Evolutionary conservation across 2,888 invertebrate species (phyloP).

Genomic region (Linnaemya tessellans): DNA sequence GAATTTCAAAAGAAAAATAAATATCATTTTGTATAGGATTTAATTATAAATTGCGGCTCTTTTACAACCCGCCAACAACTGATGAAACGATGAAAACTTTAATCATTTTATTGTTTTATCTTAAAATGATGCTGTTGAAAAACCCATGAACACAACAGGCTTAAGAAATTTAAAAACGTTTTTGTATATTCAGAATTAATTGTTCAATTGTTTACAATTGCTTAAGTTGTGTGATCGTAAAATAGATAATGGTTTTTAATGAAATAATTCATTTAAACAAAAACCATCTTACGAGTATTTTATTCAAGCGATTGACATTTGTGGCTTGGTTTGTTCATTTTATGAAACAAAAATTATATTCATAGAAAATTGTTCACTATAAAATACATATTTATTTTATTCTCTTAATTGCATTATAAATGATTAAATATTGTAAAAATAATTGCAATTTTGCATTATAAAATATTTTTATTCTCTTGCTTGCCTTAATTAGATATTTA

Average conservation of each 20-base stretch:
- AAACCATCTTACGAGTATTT: background rate
- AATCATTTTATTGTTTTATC: background rate
- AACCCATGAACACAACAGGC: constrained; percentile 10
- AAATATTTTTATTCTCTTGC: too few species aligned
- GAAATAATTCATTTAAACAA: background rate
- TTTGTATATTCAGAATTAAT: constrained; percentile 1
- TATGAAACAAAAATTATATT: background rate
- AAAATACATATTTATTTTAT: too few species aligned
- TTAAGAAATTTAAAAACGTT: constrained; percentile 6
- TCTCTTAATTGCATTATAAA: too few species aligned
- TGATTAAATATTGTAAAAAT: background rate
- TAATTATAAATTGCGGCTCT: background rate
- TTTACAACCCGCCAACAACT: background rate
- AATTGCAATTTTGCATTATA: too few species aligned
- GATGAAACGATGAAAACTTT: constrained; percentile 1
- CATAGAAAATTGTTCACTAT: background rate
- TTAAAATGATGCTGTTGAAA: constrained; percentile 27
- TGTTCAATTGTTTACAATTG: constrained; percentile 27
- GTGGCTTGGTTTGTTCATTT: background rate
- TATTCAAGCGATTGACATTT: background rate
- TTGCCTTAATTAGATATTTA: too few species aligned
- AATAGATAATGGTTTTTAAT: constrained; percentile 24
- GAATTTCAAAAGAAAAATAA: constrained; percentile 22
- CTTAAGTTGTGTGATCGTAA: constrained; percentile 8
- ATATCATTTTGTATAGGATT: constrained; percentile 13